phyloP scores from a whole-genome alignment of 2,113 vertebrate genomes.

The Colius striatus region DNA sequence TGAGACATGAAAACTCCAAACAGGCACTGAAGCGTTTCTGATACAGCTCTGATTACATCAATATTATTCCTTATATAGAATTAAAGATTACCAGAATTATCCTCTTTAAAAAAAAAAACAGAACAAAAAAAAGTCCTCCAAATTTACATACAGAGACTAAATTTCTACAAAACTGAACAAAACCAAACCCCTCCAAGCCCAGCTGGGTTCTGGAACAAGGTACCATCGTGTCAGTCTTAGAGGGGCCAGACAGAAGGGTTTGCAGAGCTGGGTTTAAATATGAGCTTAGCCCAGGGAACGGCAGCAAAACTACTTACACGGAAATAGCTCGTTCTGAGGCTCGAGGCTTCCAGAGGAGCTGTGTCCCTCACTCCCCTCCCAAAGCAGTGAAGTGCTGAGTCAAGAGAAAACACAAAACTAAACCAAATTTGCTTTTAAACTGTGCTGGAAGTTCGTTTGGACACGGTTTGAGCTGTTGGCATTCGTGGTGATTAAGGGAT shows the following conservation, averaged over 20 bases:
- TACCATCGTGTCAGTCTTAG: constrained; percentile 16
- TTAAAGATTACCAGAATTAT: constrained; percentile 47
- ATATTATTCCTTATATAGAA: constrained; percentile 61
- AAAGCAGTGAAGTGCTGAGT: constrained; percentile 59
- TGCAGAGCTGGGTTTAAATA: constrained; percentile 28
- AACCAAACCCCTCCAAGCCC: constrained; percentile 51
- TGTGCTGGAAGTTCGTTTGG: not conserved
- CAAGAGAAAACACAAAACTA: not conserved
- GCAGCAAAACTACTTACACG: not conserved
- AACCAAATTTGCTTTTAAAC: not conserved
- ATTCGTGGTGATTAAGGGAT: constrained; percentile 31
- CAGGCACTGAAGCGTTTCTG: constrained; percentile 42
- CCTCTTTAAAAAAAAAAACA: constrained; percentile 47
- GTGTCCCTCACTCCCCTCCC: constrained; percentile 39
- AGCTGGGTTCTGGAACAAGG: constrained; percentile 48
- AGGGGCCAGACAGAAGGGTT: not conserved
- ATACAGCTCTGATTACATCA: constrained; percentile 59
- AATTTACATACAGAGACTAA: constrained; percentile 73
- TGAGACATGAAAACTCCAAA: constrained; percentile 56
- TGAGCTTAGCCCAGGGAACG: not conserved
- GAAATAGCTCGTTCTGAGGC: not conserved
- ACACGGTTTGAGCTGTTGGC: not conserved
- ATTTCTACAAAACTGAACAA: constrained; percentile 69
- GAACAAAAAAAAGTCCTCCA: constrained; percentile 33
- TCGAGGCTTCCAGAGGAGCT: constrained; percentile 23